Base-by-base conservation (phyloP, 2,113 vertebrate species). In the Rhynchomys soricoides region DNA sequence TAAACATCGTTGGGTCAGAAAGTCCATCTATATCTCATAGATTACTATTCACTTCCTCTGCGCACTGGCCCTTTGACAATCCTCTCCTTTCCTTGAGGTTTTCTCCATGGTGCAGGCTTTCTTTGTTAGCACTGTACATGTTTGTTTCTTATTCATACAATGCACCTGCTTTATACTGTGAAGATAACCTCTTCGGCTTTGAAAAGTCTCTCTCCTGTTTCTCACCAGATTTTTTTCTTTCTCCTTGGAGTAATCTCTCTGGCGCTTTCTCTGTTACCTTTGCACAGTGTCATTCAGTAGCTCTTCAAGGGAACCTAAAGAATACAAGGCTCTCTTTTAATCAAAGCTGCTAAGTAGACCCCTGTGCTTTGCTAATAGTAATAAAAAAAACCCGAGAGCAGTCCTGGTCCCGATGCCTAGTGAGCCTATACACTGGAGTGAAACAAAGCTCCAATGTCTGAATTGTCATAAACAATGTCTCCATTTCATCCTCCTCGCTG, bases 81-180 rank as follows among this genome's bases (percentile, higher is more conserved):
- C 5, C 45, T 94, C 94, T 92, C 29, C 81, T 91, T 94, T 48
- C 24, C 55, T 19, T 59, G 66, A 52, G 26, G n/a, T 78, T 89
- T n/a, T 64, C 21, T 75, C 77, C 79, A 52, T 50, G 86, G 19
- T 71, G n/a, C 0, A 45, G 29, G 29, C 59, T 64, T 70, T 95
- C 22, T 34, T 81, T 77, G 71, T 78, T 93, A 83, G 70, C 48
- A 85, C 4, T 7, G 13, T 52, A 68, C 74, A 94, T n/a, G n/a
- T 93, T 45, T 78, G 17, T 91, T 95, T 96, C 12, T 93, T 91
- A 81, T 57, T 64, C 22, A 50, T 66, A 40, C 37, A 4, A 40
- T 78, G 48, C 83, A 45, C 43, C 85, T 83, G 59, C 66, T 26
- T 71, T 57, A 2, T 50, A 24, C 64, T 81, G 62, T 66, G 75